These are phyloP conservation scores for Buceros bicornis DNA, from an alignment of 2,797 vertebrate genomes.

Conservation along the genomic window DNA sequence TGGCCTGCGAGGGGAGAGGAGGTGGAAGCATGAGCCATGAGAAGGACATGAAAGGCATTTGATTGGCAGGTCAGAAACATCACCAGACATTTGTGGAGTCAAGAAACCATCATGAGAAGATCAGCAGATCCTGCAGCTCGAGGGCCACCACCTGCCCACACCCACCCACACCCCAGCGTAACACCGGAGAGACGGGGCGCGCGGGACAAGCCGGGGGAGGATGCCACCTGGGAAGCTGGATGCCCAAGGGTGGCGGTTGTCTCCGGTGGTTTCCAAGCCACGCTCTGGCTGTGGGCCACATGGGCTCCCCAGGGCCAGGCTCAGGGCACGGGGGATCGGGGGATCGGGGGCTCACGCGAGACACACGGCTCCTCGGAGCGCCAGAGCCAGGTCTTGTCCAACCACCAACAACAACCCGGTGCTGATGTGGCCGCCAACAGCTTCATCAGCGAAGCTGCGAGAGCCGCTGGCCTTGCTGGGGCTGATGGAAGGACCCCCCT, in stretches of 20 bases:
- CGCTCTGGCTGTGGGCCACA: not conserved
- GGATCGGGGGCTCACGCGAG: not conserved
- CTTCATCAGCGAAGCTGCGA: not conserved
- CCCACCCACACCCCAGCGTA: not conserved
- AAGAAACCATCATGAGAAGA: not conserved
- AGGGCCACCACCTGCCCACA: not conserved
- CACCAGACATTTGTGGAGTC: not conserved
- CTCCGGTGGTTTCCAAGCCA: not conserved
- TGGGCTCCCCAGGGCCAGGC: accelerated
- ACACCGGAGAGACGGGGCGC: accelerated
- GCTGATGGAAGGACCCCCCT: not conserved
- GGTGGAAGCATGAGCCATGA: not conserved
- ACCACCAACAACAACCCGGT: not conserved
- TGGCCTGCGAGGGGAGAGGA: slow-evolving; percentile 85
- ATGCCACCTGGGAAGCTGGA: not conserved
- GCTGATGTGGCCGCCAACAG: not conserved
- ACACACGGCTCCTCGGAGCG: not conserved
- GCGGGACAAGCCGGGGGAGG: not conserved
- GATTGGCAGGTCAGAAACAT: not conserved
- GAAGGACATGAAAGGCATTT: not conserved
- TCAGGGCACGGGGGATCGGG: not conserved
- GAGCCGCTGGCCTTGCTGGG: accelerated
- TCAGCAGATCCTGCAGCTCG: not conserved
- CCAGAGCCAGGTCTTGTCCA: not conserved
- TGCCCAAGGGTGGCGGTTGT: not conserved